These are phyloP conservation scores for Pristionchus maxplancki DNA, from an alignment of 2,888 invertebrate species.

Conservation along the genomic window DNA sequence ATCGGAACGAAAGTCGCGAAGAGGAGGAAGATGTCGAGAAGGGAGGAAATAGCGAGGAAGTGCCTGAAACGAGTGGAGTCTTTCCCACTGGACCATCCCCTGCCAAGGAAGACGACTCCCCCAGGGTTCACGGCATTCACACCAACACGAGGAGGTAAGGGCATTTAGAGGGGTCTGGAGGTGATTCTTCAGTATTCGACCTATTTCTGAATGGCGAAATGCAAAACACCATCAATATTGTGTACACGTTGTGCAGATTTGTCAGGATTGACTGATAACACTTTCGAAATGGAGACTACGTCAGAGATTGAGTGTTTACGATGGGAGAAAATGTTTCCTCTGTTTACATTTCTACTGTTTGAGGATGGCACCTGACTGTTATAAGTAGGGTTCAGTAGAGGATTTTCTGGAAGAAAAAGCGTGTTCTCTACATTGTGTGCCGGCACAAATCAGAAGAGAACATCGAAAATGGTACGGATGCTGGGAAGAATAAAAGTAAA, in stretches of 20 bases:
- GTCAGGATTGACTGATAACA: no score
- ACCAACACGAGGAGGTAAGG: slow-evolving; percentile 25
- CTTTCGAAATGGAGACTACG: not conserved
- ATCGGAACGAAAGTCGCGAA: slow-evolving; percentile 63
- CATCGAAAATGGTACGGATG: no score
- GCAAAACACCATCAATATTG: no score
- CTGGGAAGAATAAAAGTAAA: no score
- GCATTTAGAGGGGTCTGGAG: no score
- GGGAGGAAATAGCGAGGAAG: not conserved
- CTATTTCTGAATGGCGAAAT: no score
- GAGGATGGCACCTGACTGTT: slow-evolving; percentile 17
- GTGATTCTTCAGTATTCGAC: no score
- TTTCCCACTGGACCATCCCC: slow-evolving; percentile 49
- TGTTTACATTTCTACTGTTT: not conserved
- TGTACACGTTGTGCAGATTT: no score
- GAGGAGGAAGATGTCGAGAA: slow-evolving; percentile 63
- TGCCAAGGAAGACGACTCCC: slow-evolving; percentile 25
- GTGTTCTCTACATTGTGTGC: not conserved
- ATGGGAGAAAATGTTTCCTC: not conserved
- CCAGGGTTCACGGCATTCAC: slow-evolving; percentile 26
- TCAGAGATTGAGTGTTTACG: not conserved
- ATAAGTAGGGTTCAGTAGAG: not conserved
- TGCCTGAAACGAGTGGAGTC: slow-evolving; percentile 40
- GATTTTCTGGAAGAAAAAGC: not conserved
- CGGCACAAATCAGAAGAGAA: no score